phyloP scores from a whole-genome alignment of 2,113 vertebrate genomes.

The Zosterops japonicus region DNA sequence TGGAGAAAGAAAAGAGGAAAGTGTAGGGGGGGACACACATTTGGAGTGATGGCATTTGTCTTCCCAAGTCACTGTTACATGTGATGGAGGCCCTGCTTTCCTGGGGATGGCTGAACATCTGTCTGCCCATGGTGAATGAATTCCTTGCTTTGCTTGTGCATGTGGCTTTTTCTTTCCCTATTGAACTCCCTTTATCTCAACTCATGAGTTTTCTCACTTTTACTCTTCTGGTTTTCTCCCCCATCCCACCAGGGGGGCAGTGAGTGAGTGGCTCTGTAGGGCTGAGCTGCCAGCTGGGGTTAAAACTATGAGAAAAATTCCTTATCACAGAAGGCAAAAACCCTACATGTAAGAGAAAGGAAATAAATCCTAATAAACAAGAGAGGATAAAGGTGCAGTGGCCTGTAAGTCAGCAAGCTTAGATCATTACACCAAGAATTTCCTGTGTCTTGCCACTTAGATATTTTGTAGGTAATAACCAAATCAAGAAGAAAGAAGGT shows the following conservation, averaged over 20 bases:
- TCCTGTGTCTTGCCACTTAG: background rate
- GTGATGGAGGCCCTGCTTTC: background rate
- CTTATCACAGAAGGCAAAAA: background rate
- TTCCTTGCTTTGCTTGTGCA: background rate
- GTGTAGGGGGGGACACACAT: background rate
- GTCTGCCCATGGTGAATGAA: background rate
- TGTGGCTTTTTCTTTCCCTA: background rate
- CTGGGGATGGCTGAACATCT: background rate
- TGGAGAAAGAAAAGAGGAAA: too few relatives aligned
- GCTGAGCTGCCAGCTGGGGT: background rate
- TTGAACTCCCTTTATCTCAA: background rate
- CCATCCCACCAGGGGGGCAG: background rate
- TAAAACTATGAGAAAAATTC: background rate
- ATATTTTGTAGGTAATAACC: background rate
- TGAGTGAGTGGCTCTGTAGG: background rate
- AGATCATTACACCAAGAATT: background rate
- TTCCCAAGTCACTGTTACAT: rapidly evolving
- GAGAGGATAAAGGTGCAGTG: background rate
- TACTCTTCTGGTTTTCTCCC: background rate
- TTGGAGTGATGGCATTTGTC: background rate
- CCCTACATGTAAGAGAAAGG: background rate
- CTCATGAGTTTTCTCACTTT: background rate
- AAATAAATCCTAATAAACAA: background rate
- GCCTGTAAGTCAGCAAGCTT: background rate
- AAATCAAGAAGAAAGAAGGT: background rate